These are phyloP conservation scores for Trichoplusia ni DNA, from an alignment of 1,140 invertebrate species.

Conservation along the genomic window DNA sequence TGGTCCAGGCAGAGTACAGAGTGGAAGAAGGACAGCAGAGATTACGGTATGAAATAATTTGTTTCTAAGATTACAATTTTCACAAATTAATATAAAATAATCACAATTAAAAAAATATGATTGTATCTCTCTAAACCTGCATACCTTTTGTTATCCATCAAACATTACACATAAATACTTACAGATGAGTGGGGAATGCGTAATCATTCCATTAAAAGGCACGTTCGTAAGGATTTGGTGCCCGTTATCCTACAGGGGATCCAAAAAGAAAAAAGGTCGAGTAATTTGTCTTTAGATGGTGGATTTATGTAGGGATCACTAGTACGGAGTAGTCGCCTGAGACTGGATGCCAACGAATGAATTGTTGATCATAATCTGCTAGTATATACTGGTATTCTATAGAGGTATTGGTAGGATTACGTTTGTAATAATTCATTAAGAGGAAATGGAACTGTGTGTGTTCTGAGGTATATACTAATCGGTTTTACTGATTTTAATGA, in stretches of 20 bases:
- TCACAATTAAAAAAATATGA: no score
- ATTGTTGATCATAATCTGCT: conserved; percentile 40
- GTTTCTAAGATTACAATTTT: no score
- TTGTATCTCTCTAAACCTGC: no score
- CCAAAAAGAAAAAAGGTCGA: conserved; percentile 61
- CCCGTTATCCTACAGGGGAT: conserved; percentile 55
- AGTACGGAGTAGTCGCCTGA: conserved; percentile 34
- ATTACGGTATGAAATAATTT: no score
- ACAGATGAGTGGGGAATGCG: conserved; percentile 40
- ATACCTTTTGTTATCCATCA: no score
- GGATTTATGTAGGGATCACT: conserved; percentile 66
- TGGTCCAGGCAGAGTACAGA: no score
- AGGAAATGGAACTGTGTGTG: no score
- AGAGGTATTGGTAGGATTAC: background rate
- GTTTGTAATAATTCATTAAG: no score
- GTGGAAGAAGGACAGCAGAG: no score
- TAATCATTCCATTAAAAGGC: conserved; percentile 63
- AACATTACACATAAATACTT: background rate
- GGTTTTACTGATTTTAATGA: no score
- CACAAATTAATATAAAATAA: no score
- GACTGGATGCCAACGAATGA: conserved; percentile 34
- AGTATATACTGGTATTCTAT: background rate
- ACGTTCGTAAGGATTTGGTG: conserved; percentile 52
- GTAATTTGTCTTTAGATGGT: conserved; percentile 70
- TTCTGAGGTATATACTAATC: no score